Conservation (phyloP, 2,888 invertebrate genomes). For the Cataglyphis livida region DNA sequence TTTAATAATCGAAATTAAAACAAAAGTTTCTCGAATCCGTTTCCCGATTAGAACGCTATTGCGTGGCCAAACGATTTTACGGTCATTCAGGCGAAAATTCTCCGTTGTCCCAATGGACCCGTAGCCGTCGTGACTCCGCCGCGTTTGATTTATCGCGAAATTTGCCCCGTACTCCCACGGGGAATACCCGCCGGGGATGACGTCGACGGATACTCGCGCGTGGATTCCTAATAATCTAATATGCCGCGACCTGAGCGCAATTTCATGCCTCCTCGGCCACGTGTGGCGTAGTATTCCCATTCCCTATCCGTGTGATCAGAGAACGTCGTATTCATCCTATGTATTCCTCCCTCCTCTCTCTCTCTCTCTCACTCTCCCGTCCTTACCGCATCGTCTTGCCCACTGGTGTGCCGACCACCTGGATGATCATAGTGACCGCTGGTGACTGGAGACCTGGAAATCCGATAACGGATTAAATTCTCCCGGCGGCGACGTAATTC, state of each 20-base stretch:
- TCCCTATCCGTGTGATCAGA: conserved; percentile 29
- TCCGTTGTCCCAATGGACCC: conserved; percentile 59
- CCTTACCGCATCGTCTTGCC: conserved; percentile 13
- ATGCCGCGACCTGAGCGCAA: conserved; percentile 73
- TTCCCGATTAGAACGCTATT: conserved; percentile 17
- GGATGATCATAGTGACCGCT: conserved; percentile 38
- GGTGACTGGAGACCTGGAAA: conserved; percentile 35
- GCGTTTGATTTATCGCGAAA: conserved; percentile 75
- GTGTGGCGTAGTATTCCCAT: conserved; percentile 28
- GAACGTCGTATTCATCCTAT: conserved; percentile 31
- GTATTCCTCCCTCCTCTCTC: conserved; percentile 1
- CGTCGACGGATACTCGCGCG: conserved; percentile 57
- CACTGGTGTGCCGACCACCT: conserved; percentile 3
- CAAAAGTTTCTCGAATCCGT: conserved; percentile 17
- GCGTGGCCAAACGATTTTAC: conserved; percentile 62
- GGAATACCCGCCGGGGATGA: conserved; percentile 54
- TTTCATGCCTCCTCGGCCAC: conserved; percentile 77
- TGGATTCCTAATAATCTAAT: conserved; percentile 74
- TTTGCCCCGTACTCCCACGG: conserved; percentile 59
- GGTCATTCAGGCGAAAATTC: conserved; percentile 63
- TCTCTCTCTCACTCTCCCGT: not conserved
- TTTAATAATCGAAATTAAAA: not conserved
- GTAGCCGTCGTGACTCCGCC: conserved; percentile 47
- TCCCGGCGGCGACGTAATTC: conserved; percentile 2
- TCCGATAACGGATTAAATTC: conserved; percentile 47